Conservation (phyloP, 2,113 vertebrate species). For the Orthonyx spaldingii region DNA sequence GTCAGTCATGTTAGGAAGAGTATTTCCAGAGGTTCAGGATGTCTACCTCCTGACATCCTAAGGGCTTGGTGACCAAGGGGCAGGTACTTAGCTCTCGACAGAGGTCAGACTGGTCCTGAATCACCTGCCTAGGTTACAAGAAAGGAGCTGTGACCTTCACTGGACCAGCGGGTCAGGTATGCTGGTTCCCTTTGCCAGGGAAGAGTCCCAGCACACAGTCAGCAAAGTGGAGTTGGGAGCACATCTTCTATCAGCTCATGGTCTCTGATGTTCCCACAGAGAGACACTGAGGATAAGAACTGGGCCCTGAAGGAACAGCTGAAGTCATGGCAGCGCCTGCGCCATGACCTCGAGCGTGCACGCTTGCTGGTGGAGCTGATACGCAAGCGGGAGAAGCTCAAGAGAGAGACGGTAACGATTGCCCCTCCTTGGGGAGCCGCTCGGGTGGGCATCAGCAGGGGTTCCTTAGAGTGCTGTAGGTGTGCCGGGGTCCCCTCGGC, state of each 20-base stretch:
- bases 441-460: constrained; percentile 8
- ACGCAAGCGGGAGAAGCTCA: constrained; percentile 96
- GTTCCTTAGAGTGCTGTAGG: background rate
- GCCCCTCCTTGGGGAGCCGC: constrained; percentile 3
- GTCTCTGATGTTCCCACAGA: constrained; percentile 75
- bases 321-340: constrained; percentile 96
- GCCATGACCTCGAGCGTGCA: constrained; percentile 95
- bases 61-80: background rate
- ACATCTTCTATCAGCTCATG: constrained; percentile 1
- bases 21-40: background rate
- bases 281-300: constrained; percentile 93
- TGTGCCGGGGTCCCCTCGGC: background rate
- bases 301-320: constrained; percentile 93
- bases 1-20: background rate
- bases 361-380: constrained; percentile 96
- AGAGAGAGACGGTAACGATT: constrained; percentile 90
- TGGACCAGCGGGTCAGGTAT: background rate
- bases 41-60: background rate
- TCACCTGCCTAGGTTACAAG: background rate
- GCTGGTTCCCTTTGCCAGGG: background rate
- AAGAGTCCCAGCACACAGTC: background rate
- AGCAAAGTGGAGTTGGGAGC: background rate
- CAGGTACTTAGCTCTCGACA: background rate
- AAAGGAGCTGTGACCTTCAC: background rate
- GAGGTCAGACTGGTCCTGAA: background rate